Evolutionary conservation across 2,888 invertebrate species (phyloP).

Genomic region (Sycophila texana): DNA sequence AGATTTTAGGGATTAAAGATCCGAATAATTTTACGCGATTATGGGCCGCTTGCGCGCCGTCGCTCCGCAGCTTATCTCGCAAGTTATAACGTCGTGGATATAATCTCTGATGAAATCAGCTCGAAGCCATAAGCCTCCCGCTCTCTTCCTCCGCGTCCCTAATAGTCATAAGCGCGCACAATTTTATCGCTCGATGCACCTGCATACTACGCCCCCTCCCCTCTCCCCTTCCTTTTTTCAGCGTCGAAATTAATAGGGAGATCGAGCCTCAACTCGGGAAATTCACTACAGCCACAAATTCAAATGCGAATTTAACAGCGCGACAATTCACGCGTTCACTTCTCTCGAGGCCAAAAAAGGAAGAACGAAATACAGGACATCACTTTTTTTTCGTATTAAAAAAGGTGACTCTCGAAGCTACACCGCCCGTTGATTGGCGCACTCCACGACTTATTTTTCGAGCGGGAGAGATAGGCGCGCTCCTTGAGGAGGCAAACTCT

Average conservation of each 20-base stretch:
- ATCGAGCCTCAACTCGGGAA: too few relatives aligned
- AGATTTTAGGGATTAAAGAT: slow-evolving; percentile 47
- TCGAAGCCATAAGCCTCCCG: slow-evolving; percentile 28
- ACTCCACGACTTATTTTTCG: too few relatives aligned
- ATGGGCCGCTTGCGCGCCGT: slow-evolving; percentile 12
- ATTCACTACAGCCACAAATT: too few relatives aligned
- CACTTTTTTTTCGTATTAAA: too few relatives aligned
- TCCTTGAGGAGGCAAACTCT: background rate
- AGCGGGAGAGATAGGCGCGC: too few relatives aligned
- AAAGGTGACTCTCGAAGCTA: too few relatives aligned
- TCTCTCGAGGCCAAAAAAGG: too few relatives aligned
- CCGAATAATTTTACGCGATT: slow-evolving; percentile 50
- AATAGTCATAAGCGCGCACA: background rate
- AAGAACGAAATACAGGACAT: too few relatives aligned
- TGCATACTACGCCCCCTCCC: background rate
- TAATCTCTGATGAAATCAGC: slow-evolving; percentile 51
- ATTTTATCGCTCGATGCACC: slow-evolving; percentile 35
- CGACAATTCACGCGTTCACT: too few relatives aligned
- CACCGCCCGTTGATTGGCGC: too few relatives aligned
- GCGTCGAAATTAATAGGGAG: too few relatives aligned
- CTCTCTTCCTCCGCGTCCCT: slow-evolving; percentile 33
- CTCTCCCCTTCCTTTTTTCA: background rate
- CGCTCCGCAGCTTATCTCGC: slow-evolving; percentile 46
- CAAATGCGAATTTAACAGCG: too few relatives aligned
- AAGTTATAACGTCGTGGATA: slow-evolving; percentile 51